Percentiles rank a stretch among this genome's conserved stretches.
phyloP scores from a whole-genome alignment of 2,113 vertebrate genomes.

The Tenebrosternarchus preto region DNA sequence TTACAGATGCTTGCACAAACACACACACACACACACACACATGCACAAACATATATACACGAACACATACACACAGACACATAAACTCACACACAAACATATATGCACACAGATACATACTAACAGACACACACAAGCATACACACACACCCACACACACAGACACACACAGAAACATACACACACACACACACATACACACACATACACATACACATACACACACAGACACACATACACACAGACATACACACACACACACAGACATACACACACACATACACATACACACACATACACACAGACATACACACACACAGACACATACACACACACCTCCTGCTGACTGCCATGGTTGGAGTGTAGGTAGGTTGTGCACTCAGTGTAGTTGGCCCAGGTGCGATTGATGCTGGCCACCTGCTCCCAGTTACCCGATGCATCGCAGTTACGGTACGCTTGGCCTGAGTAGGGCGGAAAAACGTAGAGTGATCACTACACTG shows the following conservation, averaged over 20 bases:
- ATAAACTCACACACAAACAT: neutral
- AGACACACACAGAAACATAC: conserved; percentile 7
- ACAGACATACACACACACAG: neutral
- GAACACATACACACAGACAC: neutral
- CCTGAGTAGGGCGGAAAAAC: conserved; percentile 65
- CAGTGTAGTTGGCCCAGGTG: conserved; percentile 92
- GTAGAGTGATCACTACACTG: neutral
- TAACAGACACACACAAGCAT: too few species aligned
- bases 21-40: neutral
- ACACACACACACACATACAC: neutral
- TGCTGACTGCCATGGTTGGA: conserved; percentile 72
- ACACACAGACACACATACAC: neutral
- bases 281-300: neutral
- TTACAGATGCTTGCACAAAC: neutral
- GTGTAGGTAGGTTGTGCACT: conserved; percentile 82
- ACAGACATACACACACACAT: neutral
- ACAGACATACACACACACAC: conserved; percentile 1
- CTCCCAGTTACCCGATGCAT: conserved; percentile 78
- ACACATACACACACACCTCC: conserved; percentile 69
- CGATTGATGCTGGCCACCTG: conserved; percentile 80
- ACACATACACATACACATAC: neutral
- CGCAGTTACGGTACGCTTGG: conserved; percentile 82
- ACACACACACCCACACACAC: neutral
- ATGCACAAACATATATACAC: neutral
- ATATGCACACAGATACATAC: neutral